Percentiles rank a stretch among this genome's conserved stretches.
These are phyloP conservation scores for Centropus unirufus DNA, from an alignment of 2,113 vertebrate species.

Conservation along the genomic window DNA sequence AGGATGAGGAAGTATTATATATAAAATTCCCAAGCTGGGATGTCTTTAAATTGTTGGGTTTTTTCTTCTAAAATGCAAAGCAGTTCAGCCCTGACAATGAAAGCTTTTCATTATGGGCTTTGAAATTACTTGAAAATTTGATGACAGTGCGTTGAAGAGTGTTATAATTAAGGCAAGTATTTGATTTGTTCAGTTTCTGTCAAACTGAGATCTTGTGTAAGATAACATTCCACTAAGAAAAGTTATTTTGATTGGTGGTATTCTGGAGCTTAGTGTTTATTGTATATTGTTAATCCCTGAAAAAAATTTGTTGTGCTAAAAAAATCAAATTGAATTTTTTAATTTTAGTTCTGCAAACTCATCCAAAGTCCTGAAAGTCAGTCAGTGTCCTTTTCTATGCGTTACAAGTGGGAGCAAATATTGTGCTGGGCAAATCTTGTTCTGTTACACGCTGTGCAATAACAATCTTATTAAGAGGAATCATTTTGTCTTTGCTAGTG, in stretches of 20 bases:
- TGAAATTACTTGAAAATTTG: background rate
- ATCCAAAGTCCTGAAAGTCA: background rate
- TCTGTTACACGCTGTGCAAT: background rate
- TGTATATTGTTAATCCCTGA: background rate
- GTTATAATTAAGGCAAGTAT: background rate
- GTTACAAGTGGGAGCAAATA: background rate
- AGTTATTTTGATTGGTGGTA: background rate
- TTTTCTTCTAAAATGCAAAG: background rate
- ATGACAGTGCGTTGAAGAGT: background rate
- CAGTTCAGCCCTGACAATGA: background rate
- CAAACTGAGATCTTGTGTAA: background rate
- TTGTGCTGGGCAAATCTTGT: background rate
- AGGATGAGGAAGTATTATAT: background rate
- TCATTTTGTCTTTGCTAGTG: background rate
- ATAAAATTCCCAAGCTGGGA: background rate
- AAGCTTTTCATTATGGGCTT: background rate
- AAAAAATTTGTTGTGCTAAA: background rate
- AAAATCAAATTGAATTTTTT: background rate
- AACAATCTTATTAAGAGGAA: background rate
- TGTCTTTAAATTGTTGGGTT: background rate
- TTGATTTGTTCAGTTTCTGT: constrained; percentile 9
- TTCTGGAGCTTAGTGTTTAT: background rate
- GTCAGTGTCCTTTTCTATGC: background rate
- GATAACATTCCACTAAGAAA: background rate
- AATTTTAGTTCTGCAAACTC: background rate